Evolutionary conservation across 2,113 vertebrate species (phyloP).

Genomic region (Chrysochloris asiatica): DNA sequence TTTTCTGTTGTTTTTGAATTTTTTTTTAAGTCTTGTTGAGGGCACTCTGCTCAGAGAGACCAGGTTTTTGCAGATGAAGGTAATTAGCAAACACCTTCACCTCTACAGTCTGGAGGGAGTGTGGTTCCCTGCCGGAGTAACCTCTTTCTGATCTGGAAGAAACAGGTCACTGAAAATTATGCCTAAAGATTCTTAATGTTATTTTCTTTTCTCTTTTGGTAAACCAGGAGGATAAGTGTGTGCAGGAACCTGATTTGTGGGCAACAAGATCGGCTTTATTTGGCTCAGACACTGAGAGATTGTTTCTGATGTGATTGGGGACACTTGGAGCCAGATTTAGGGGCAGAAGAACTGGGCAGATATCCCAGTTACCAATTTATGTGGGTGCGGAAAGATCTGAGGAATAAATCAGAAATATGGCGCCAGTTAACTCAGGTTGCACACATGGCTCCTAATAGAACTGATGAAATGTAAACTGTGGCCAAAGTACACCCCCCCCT

Average conservation of each 20-base stretch:
- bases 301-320: not conserved
- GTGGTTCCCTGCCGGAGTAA: not conserved
- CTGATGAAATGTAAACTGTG: not conserved
- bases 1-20: constrained; percentile 5
- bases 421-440: not conserved
- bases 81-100: constrained; percentile 56
- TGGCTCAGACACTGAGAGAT: not conserved
- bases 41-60: constrained; percentile 30
- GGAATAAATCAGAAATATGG: not conserved
- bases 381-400: not conserved
- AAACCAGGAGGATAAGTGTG: not conserved
- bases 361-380: not conserved
- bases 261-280: not conserved
- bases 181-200: not conserved
- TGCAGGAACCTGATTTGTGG: not conserved
- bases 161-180: not conserved
- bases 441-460: not conserved
- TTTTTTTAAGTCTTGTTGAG: constrained; percentile 61
- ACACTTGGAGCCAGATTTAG: constrained; percentile 40
- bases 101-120: not conserved
- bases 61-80: constrained; percentile 38
- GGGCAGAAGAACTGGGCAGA: constrained; percentile 13
- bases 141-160: not conserved
- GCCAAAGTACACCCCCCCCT: not conserved
- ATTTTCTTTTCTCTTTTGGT: not conserved